Evolutionary conservation across 1,140 invertebrate genomes (phyloP).

Genomic region (Drosophila pectinifera): DNA sequence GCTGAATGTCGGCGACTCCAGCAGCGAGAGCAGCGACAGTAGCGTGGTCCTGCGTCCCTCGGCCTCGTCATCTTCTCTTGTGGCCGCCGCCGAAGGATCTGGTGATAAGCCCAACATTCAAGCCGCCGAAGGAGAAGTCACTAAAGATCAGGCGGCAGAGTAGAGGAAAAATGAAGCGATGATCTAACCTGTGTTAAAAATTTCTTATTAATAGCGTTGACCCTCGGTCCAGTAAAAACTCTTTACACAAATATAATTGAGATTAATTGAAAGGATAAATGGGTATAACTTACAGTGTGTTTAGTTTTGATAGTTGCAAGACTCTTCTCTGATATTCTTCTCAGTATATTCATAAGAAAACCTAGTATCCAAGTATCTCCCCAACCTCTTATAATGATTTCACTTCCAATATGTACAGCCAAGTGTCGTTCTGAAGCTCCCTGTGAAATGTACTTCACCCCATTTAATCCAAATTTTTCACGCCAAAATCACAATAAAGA

Average conservation of each 20-base stretch:
- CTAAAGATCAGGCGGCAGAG: slow-evolving; percentile 35
- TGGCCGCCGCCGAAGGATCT: slow-evolving; percentile 47
- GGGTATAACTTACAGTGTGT: background rate
- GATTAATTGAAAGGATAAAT: background rate
- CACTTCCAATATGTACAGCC: slow-evolving; percentile 1
- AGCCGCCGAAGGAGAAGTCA: slow-evolving; percentile 2
- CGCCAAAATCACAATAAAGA: slow-evolving; percentile 25
- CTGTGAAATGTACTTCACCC: slow-evolving; percentile 1
- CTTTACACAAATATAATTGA: slow-evolving; percentile 27
- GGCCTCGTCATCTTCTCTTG: slow-evolving; percentile 48
- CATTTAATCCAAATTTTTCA: slow-evolving; percentile 26
- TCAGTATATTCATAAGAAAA: too few relatives aligned
- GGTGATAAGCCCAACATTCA: slow-evolving; percentile 46
- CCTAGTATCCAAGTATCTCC: background rate
- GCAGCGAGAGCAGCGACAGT: slow-evolving; percentile 71
- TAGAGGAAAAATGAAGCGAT: slow-evolving; percentile 9
- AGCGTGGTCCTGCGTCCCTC: slow-evolving; percentile 64
- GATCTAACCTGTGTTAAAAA: slow-evolving; percentile 49
- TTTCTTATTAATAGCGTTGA: slow-evolving; percentile 52
- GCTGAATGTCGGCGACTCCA: slow-evolving; percentile 66
- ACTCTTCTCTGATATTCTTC: too few relatives aligned
- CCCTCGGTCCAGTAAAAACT: slow-evolving; percentile 57
- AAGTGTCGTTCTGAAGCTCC: background rate
- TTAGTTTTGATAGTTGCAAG: too few relatives aligned
- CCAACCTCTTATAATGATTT: background rate